These are phyloP conservation scores for Saguinus midas DNA, from an alignment of 2,113 vertebrate species.

Conservation along the genomic window DNA sequence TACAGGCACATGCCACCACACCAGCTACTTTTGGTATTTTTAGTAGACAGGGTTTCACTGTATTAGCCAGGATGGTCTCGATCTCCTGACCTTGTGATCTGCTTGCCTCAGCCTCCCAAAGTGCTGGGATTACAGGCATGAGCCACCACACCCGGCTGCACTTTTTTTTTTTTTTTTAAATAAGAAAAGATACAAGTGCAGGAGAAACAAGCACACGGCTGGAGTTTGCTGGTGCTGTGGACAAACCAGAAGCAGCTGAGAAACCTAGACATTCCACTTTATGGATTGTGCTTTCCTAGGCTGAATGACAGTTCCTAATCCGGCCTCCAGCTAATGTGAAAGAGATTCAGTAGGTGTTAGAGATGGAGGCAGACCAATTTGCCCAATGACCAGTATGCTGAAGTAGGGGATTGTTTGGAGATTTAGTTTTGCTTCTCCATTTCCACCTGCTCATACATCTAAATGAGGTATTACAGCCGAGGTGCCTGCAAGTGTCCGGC, in stretches of 20 bases:
- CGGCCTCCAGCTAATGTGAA: not conserved
- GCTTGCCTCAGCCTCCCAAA: too few species aligned
- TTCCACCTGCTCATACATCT: fast-evolving
- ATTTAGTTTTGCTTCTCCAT: fast-evolving
- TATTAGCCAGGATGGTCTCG: too few species aligned
- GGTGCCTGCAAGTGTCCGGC: fast-evolving
- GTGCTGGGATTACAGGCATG: too few species aligned
- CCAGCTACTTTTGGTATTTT: too few species aligned
- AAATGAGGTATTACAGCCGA: fast-evolving
- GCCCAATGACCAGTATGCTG: not conserved
- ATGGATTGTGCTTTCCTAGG: fast-evolving
- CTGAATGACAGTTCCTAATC: fast-evolving
- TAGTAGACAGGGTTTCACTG: too few species aligned
- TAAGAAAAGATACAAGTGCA: fast-evolving
- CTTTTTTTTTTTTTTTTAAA: too few species aligned
- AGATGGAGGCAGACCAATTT: fast-evolving
- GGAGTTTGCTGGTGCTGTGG: fast-evolving
- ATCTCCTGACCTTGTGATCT: too few species aligned
- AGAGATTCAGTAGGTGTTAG: not conserved
- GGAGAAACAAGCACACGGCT: not conserved
- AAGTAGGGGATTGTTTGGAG: not conserved
- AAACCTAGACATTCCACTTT: fast-evolving
- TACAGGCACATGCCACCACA: too few species aligned
- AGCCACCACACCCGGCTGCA: too few species aligned
- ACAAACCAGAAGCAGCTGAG: fast-evolving